Conservation (phyloP, 1,140 invertebrate genomes). For the Ostrea denselamellosa region DNA sequence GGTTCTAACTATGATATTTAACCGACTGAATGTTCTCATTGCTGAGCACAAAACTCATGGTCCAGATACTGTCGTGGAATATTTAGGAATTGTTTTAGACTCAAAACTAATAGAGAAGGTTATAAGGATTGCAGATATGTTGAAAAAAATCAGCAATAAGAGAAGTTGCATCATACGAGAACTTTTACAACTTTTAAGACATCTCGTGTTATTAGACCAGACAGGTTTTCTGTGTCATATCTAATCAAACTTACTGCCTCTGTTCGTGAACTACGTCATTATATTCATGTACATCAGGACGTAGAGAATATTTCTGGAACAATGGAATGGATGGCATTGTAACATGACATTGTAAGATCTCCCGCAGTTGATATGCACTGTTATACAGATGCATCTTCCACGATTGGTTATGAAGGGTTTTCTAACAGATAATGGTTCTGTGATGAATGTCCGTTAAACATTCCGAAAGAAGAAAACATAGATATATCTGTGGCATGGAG, state of each 20-base stretch:
- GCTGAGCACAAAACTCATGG: conserved; percentile 8
- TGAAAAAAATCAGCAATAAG: conserved; percentile 6
- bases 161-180: conserved; percentile 51
- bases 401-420: conserved; percentile 45
- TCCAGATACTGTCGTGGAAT: conserved; percentile 39
- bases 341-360: not conserved
- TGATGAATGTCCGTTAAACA: not conserved
- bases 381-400: conserved; percentile 45
- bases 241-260: conserved; percentile 7
- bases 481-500: too few species aligned
- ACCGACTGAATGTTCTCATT: conserved; percentile 31
- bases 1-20: conserved; percentile 43
- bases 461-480: too few species aligned
- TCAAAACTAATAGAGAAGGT: conserved; percentile 47
- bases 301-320: conserved; percentile 43
- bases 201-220: conserved; percentile 30
- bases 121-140: not conserved
- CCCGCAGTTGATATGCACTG: not conserved
- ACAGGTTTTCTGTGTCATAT: conserved; percentile 44
- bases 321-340: conserved; percentile 51
- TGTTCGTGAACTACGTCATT: conserved; percentile 45
- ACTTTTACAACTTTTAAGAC: conserved; percentile 37
- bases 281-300: conserved; percentile 46
- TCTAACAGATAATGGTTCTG: conserved; percentile 48
- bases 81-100: conserved; percentile 44